Conservation (phyloP, 2,797 vertebrate genomes). For the Mormyrops attenuatus region DNA sequence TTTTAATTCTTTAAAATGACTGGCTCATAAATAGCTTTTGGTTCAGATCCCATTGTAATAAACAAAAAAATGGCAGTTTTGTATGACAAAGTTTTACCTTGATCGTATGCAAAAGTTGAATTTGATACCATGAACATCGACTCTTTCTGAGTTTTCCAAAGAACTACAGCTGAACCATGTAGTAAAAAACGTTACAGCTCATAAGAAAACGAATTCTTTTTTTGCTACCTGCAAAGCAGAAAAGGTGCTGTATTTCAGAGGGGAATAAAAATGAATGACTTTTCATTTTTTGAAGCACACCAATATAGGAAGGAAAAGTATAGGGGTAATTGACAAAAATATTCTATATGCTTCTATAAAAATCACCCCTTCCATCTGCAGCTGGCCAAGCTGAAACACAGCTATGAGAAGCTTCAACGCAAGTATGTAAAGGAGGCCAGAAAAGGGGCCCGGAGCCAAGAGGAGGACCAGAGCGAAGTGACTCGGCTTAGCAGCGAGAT, state of each 20-base stretch:
- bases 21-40: background rate
- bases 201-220: background rate
- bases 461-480: constrained; percentile 64
- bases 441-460: constrained; percentile 53
- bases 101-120: background rate
- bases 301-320: background rate
- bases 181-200: background rate
- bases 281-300: background rate
- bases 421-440: constrained; percentile 68
- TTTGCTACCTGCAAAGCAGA: no score
- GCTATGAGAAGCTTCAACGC: constrained; percentile 85
- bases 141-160: background rate
- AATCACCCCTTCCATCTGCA: constrained; percentile 41
- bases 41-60: background rate
- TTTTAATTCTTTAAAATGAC: background rate
- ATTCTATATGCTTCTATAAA: background rate
- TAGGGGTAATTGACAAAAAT: background rate
- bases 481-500: constrained; percentile 63
- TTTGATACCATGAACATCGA: background rate
- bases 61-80: background rate
- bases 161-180: background rate
- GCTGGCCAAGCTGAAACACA: constrained; percentile 79
- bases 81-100: background rate
- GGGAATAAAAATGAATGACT: background rate
- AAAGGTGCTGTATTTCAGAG: no score